These are phyloP conservation scores for Argyrosomus japonicus DNA, from an alignment of 2,113 vertebrate genomes.

Conservation along the genomic window DNA sequence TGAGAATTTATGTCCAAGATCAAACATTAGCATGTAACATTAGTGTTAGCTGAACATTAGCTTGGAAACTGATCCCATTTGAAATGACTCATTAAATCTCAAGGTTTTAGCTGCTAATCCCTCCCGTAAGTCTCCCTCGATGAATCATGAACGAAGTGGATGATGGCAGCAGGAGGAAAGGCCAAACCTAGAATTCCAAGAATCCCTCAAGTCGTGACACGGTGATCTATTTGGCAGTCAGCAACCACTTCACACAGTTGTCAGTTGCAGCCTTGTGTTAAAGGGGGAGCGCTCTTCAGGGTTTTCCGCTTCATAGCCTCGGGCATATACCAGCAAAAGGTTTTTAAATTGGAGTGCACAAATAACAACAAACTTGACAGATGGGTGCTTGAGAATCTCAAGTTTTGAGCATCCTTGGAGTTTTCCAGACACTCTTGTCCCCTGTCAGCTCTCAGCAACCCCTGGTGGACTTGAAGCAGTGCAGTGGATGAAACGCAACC, in stretches of 20 bases:
- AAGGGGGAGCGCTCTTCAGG: constrained; percentile 18
- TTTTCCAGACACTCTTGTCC: constrained; percentile 31
- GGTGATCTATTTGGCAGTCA: constrained; percentile 51
- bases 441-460: constrained; percentile 29
- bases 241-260: constrained; percentile 50
- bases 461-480: constrained; percentile 31
- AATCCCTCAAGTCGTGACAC: constrained; percentile 39
- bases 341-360: constrained; percentile 47
- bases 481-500: constrained; percentile 7
- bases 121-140: constrained; percentile 25
- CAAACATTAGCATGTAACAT: constrained; percentile 43
- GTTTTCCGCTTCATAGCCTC: constrained; percentile 45
- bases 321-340: constrained; percentile 33
- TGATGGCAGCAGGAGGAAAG: constrained; percentile 25
- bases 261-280: constrained; percentile 38
- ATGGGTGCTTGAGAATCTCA: constrained; percentile 41
- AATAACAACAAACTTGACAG: constrained; percentile 59
- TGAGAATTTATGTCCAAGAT: constrained; percentile 4
- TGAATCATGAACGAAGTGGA: constrained; percentile 41
- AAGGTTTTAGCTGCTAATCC: constrained; percentile 49
- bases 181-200: constrained; percentile 48
- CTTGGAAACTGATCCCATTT: constrained; percentile 39
- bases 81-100: constrained; percentile 44
- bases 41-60: constrained; percentile 23
- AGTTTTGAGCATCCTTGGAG: constrained; percentile 26